These are phyloP conservation scores for Liparis tanakae DNA, from an alignment of 2,797 vertebrate genomes.

Conservation along the genomic window DNA sequence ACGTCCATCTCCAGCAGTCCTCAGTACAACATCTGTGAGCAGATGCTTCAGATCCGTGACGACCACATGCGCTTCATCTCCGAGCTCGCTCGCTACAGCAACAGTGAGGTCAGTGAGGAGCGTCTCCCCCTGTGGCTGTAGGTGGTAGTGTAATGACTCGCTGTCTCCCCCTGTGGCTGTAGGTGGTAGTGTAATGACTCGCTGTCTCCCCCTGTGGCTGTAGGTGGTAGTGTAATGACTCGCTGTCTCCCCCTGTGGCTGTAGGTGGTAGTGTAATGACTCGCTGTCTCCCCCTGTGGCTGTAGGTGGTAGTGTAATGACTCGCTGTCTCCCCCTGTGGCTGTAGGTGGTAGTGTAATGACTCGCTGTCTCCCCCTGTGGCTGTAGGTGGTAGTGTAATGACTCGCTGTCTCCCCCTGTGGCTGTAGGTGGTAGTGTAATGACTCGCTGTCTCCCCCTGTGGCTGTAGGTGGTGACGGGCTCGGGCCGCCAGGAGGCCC, in stretches of 20 bases:
- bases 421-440: not conserved
- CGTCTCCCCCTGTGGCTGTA: too few species aligned
- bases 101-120: slow-evolving; percentile 88
- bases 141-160: too few species aligned
- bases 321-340: not conserved
- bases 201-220: too few species aligned
- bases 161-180: too few species aligned
- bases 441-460: too few species aligned
- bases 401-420: not conserved
- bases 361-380: not conserved
- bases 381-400: not conserved
- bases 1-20: slow-evolving; percentile 95
- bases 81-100: slow-evolving; percentile 98
- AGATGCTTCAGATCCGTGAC: slow-evolving; percentile 98
- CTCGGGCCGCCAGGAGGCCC: slow-evolving; percentile 94
- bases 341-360: too few species aligned
- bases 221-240: too few species aligned
- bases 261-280: too few species aligned
- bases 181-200: too few species aligned
- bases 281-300: not conserved
- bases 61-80: slow-evolving; percentile 99
- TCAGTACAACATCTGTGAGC: slow-evolving; percentile 98
- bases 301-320: too few species aligned
- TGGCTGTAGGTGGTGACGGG: slow-evolving; percentile 92
- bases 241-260: too few species aligned